Conservation (phyloP, 30 jellyfish, hydroid and myxozoan genomes). For the Aurelia aurita region DNA sequence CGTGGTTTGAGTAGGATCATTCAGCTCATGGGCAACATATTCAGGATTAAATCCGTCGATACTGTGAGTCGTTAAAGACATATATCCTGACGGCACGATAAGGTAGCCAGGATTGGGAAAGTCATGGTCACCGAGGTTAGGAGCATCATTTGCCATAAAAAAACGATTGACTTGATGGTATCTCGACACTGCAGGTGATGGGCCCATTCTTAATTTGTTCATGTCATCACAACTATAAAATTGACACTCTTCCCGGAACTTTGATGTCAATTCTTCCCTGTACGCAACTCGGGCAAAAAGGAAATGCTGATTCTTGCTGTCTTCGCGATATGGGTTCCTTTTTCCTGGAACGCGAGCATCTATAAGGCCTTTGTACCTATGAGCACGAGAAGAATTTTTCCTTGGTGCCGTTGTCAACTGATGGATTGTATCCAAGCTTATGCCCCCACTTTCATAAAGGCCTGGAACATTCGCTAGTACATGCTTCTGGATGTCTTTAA, state of each 20-base stretch:
- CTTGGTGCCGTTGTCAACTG: slow-evolving; percentile 13
- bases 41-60: slow-evolving; percentile 22
- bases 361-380: slow-evolving; percentile 24
- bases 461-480: slow-evolving; percentile 13
- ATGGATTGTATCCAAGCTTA: slow-evolving; percentile 14
- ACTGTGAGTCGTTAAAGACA: not conserved
- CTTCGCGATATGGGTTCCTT: slow-evolving; percentile 27
- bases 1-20: slow-evolving; percentile 15
- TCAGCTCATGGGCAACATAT: slow-evolving; percentile 16
- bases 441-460: slow-evolving; percentile 8
- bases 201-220: slow-evolving; percentile 61
- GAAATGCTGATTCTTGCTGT: slow-evolving; percentile 33
- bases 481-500: slow-evolving; percentile 18
- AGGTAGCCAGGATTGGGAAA: slow-evolving; percentile 57
- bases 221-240: slow-evolving; percentile 48
- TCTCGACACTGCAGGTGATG: slow-evolving; percentile 53
- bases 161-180: slow-evolving; percentile 32
- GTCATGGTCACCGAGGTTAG: slow-evolving; percentile 21
- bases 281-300: slow-evolving; percentile 13
- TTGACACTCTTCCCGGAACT: slow-evolving; percentile 5
- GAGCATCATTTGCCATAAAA: slow-evolving; percentile 8
- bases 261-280: slow-evolving; percentile 16
- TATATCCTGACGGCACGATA: slow-evolving; percentile 49
- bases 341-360: slow-evolving; percentile 31
- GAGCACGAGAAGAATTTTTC: slow-evolving; percentile 3